Base-by-base conservation (phyloP, 2,113 vertebrate genomes). In the Rhabdomys dilectus region DNA sequence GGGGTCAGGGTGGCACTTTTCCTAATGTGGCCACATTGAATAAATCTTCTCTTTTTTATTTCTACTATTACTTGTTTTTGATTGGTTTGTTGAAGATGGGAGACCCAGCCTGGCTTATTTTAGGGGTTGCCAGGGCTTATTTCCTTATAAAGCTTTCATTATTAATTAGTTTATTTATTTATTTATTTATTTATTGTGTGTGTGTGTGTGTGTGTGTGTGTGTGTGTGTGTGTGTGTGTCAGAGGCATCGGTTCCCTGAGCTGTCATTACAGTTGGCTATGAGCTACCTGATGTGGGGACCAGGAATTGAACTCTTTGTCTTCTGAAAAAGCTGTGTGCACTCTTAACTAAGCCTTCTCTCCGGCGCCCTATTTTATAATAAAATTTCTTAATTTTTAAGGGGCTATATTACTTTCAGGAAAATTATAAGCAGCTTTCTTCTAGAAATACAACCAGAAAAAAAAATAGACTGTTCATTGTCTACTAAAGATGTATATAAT, bases 371-470 rank as follows among this genome's bases (percentile, higher is more conserved):
- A 58, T 39, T 95, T 93, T 53, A 77, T 93, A 81, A 91, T 85
- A 94, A 84, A 92, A 92, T 88, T 73, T 75, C n/a, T 73, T 82
- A 68, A 94, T 29, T 19, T 39, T 78, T 56, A 36, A 15, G 48
- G 51, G 68, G 3, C 42, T 39, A 9, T 85, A 36, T 76, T 86
- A 45, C 78, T 96, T 94, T 89, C 93, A 89, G 60, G 34, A 26
- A 26, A 87, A 22, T 81, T 93, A 53, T 19, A 70, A 95, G 62
- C 9, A 58, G 10, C 68, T 80, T 97, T 91, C 34, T 91, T n/a
- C 75, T 29, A 91, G 77, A 92, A 51, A 45, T 88, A 56, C 9
- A 96, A 21, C 53, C 89, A 58, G n/a, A 10, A 87, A 36, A 8
- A 8, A 77, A 36, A 89, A 45, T 51, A 16, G 81, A 70, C 26